Conservation (phyloP, 2,797 vertebrate species). For the Helostoma temminkii region DNA sequence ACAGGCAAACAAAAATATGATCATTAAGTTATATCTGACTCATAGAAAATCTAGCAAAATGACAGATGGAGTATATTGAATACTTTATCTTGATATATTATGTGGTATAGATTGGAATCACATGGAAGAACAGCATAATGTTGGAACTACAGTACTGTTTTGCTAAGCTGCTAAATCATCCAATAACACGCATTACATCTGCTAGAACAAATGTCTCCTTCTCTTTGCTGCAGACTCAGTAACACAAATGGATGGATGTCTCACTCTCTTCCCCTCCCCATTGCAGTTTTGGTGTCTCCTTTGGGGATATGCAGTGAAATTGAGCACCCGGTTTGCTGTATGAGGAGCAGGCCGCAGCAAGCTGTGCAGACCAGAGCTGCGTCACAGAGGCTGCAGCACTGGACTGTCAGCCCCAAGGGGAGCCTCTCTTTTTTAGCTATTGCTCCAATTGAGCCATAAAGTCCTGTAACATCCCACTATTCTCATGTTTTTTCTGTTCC, state of each 20-base stretch:
- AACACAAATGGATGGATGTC: not conserved
- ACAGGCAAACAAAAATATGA: not conserved
- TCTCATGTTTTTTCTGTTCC: slow-evolving; percentile 8
- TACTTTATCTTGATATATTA: not conserved
- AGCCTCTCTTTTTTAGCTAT: slow-evolving; percentile 60
- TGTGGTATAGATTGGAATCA: not conserved
- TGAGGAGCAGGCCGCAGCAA: slow-evolving; percentile 65
- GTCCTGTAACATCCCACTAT: not conserved
- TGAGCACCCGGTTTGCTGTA: slow-evolving; percentile 38
- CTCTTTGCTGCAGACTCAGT: slow-evolving; percentile 20
- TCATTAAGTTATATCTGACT: slow-evolving; percentile 4
- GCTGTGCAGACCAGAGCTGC: slow-evolving; percentile 69
- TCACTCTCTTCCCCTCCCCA: slow-evolving; percentile 13
- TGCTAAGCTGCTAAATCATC: slow-evolving; percentile 29
- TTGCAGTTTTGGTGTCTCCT: slow-evolving; percentile 20
- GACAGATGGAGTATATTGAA: slow-evolving; percentile 8
- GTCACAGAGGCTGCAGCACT: slow-evolving; percentile 76
- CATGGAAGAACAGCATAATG: slow-evolving; percentile 6
- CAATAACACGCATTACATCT: slow-evolving; percentile 6
- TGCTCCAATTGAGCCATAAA: slow-evolving; percentile 24
- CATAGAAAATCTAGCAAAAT: not conserved
- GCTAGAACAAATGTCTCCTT: not conserved
- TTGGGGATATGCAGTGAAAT: slow-evolving; percentile 42
- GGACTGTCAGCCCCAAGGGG: slow-evolving; percentile 55
- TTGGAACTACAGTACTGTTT: slow-evolving; percentile 6